Evolutionary conservation across 2,113 vertebrate species (phyloP).

Genomic region (Upupa epops): DNA sequence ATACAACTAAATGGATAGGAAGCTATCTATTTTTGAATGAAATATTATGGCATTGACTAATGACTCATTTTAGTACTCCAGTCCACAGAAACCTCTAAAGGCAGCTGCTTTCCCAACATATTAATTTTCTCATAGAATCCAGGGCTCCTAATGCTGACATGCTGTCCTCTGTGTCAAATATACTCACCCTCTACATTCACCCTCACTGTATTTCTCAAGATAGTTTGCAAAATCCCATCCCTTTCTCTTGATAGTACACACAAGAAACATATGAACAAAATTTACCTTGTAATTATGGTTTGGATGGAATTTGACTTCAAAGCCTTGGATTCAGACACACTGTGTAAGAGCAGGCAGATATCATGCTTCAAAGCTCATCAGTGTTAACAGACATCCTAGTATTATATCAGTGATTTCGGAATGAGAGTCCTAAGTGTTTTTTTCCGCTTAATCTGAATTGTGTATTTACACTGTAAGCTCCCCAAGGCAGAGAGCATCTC

Average conservation of each 20-base stretch:
- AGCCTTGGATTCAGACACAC: background rate
- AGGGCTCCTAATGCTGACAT: background rate
- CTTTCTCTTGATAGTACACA: background rate
- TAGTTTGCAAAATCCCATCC: background rate
- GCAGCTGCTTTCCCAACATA: background rate
- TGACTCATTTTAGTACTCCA: background rate
- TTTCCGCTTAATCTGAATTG: background rate
- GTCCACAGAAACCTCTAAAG: background rate
- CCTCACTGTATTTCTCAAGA: background rate
- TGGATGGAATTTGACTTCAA: background rate
- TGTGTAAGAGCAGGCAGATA: background rate
- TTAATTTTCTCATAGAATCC: background rate
- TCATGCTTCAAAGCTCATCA: constrained; percentile 11
- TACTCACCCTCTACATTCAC: background rate
- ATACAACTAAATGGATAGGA: background rate
- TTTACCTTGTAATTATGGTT: background rate
- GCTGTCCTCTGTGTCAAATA: background rate
- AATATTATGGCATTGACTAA: background rate
- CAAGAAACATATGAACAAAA: background rate
- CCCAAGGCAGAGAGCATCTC: background rate
- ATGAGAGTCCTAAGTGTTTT: background rate
- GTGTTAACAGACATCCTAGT: background rate
- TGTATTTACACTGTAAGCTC: constrained; percentile 1
- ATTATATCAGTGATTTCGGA: constrained; percentile 1
- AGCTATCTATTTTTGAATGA: background rate